Evolutionary conservation across 35 echinoderm and acorn worm species (phyloP), one percentile per base, ranked within the genome.

Genomic region (Eucidaris tribuloides): DNA sequence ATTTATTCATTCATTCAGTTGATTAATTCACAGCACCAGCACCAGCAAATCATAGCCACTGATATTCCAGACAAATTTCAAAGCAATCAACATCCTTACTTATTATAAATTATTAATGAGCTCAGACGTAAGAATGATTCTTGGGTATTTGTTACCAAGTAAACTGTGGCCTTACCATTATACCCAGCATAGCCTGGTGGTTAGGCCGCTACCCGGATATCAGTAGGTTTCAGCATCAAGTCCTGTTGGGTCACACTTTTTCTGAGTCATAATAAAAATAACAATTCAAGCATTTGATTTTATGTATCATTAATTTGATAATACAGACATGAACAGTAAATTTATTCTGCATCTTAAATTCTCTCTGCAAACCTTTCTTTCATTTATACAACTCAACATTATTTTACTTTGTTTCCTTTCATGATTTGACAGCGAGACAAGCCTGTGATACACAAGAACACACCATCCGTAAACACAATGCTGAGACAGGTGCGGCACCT

Each of bases 371-470:
- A n/a, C 13, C 13, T 17, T 13, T 13, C 13, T 54, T 54, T 54
- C n/a, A 54, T 54, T 1, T 71, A 71, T 33, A 14, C 36, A 2
- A 71, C 20, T 28, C 32, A 17, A 17, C 36, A 11, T 23, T 4
- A 32, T 7, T 28, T 17, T 31, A 20, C 5, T 5, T 20, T n/a
- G 48, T 4, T 72, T 24, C 46, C 79, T 35, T 90, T 85, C 57
- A 79, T 11, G 62, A 25, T 72, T 45, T 58, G 14, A 28, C 79
- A 96, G 93, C 71, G 62, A 35, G 50, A 55, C 43, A 55, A 88
- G 29, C 83, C 88, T 62, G 86, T 89, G 3, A 89, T 97, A 28
- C 86, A 86, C 86, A 97, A 97, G 60, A 97, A 97, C 76, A 92
- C 78, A 83, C 81, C 86, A 13, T 39, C 56, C 27, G 79, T 93